Conservation (phyloP, 2,888 invertebrate genomes). For the Meloe dianella region DNA sequence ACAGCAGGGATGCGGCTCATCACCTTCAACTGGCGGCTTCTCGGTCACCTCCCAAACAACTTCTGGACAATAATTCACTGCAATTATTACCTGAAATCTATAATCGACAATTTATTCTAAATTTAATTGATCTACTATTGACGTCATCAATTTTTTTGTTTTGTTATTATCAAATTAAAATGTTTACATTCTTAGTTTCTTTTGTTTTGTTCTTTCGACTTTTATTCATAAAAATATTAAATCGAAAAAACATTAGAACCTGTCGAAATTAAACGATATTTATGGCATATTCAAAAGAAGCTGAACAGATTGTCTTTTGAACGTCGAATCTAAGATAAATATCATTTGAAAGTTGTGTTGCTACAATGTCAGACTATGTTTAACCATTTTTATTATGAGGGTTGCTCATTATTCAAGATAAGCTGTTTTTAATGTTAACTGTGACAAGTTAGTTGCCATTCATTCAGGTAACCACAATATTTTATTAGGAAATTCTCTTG, state of each 20-base stretch:
- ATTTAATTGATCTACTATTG: background rate
- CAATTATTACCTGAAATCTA: slow-evolving; percentile 8
- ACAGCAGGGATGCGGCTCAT: slow-evolving; percentile 46
- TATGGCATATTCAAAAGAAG: background rate
- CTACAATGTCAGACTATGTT: background rate
- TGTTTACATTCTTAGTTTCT: background rate
- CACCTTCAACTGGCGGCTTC: slow-evolving; percentile 46
- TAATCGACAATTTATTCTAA: background rate
- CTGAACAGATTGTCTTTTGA: background rate
- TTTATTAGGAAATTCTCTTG: background rate
- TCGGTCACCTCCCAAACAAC: slow-evolving; percentile 46
- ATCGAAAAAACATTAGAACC: background rate
- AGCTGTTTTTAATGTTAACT: background rate
- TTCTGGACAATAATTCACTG: slow-evolving; percentile 38
- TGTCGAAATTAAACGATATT: background rate
- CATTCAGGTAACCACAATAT: background rate
- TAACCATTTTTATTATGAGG: slow-evolving; percentile 7
- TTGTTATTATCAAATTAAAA: background rate
- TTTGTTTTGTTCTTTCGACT: background rate
- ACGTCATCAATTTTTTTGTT: background rate
- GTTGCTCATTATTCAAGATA: slow-evolving; percentile 5
- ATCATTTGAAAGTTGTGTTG: background rate
- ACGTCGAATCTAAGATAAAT: background rate
- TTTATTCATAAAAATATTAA: background rate
- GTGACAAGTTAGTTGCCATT: background rate